Evolutionary conservation across 1,140 invertebrate genomes (phyloP).

Genomic region (Ceratina calcarata): DNA sequence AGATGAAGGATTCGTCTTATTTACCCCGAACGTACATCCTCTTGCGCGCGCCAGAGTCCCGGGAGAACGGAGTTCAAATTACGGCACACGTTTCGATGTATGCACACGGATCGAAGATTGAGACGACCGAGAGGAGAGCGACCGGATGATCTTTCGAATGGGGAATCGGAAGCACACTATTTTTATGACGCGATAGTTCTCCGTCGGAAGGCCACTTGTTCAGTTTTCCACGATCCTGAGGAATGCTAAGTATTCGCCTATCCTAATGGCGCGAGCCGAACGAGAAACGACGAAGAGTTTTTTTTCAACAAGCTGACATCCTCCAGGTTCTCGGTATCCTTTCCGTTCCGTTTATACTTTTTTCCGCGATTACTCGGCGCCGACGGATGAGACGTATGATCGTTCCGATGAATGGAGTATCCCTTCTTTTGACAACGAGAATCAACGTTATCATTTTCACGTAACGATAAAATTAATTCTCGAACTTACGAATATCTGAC

Average conservation of each 20-base stretch:
- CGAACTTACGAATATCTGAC: conserved; percentile 11
- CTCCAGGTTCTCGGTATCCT: not conserved
- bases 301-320: conserved; percentile 10
- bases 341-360: not conserved
- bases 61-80: conserved; percentile 35
- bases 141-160: conserved; percentile 12
- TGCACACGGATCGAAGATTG: conserved; percentile 45
- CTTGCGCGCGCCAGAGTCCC: conserved; percentile 47
- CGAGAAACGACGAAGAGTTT: conserved; percentile 20
- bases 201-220: conserved; percentile 12
- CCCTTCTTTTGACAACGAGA: conserved; percentile 4
- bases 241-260: conserved; percentile 23
- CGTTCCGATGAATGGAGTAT: not conserved
- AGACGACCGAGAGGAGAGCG: conserved; percentile 27
- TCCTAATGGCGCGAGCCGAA: conserved; percentile 18
- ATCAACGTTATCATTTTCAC: conserved; percentile 27
- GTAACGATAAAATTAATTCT: conserved; percentile 18
- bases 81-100: conserved; percentile 41
- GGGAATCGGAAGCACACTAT: conserved; percentile 13
- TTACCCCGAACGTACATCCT: conserved; percentile 46
- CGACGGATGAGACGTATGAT: conserved; percentile 25
- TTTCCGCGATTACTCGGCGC: conserved; percentile 15
- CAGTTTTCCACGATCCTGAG: conserved; percentile 35
- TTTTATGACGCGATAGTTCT: conserved; percentile 25
- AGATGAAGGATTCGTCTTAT: conserved; percentile 52